These are phyloP conservation scores for Agonopterix subpropinquella DNA, from an alignment of 2,888 invertebrate genomes.

Conservation along the genomic window DNA sequence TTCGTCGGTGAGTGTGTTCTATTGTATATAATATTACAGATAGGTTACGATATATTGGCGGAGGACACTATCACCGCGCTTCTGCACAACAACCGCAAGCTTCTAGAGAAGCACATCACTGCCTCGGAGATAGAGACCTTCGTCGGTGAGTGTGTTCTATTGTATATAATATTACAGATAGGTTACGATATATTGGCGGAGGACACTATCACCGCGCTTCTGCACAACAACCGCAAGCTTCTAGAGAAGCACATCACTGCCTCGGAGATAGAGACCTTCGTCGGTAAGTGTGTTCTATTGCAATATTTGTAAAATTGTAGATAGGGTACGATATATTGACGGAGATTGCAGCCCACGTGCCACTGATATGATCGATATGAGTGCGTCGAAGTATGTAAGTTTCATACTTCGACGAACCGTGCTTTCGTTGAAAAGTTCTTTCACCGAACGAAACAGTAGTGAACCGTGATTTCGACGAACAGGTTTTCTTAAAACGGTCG, in stretches of 20 bases:
- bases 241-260: conserved; percentile 99
- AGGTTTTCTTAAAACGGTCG: too few species aligned
- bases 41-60: conserved; percentile 99
- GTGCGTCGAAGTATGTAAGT: too few species aligned
- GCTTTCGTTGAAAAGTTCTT: too few species aligned
- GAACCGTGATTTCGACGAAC: too few species aligned
- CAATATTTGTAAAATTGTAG: too few species aligned
- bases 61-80: conserved; percentile 99
- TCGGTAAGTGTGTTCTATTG: conserved; percentile 3
- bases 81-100: conserved; percentile 96
- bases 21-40: too few species aligned
- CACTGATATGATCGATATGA: too few species aligned
- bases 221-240: conserved; percentile 98
- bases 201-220: conserved; percentile 97
- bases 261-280: conserved; percentile 95
- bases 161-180: conserved; percentile 79
- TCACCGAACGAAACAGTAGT: too few species aligned
- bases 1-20: conserved; percentile 47
- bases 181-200: conserved; percentile 99
- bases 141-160: conserved; percentile 2
- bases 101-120: conserved; percentile 98
- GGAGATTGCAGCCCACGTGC: too few species aligned
- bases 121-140: conserved; percentile 98
- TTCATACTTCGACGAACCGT: too few species aligned
- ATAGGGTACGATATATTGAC: too few species aligned